These are phyloP conservation scores for Sphaeramia orbicularis DNA, from an alignment of 2,797 vertebrate genomes.

Conservation along the genomic window DNA sequence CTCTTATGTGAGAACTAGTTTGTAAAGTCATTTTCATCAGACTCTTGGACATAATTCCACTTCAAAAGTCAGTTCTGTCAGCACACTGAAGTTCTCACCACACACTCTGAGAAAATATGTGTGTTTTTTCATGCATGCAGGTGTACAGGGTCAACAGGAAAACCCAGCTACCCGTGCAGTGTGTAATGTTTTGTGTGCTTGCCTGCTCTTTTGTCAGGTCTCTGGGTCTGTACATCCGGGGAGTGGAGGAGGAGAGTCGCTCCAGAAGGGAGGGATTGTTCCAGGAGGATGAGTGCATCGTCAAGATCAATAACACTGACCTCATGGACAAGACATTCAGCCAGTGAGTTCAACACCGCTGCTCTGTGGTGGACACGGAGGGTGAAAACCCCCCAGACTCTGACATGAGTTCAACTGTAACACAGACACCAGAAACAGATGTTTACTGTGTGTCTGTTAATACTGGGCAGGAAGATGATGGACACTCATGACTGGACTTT, in stretches of 20 bases:
- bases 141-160: background rate
- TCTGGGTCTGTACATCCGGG: slow-evolving; percentile 93
- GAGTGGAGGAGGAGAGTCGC: slow-evolving; percentile 94
- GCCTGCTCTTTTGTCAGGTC: slow-evolving; percentile 77
- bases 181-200: background rate
- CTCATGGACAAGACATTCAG: slow-evolving; percentile 94
- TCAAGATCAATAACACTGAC: slow-evolving; percentile 93
- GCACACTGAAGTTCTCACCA: slow-evolving; percentile 10
- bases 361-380: background rate
- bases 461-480: background rate
- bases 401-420: background rate
- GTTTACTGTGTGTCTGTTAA: slow-evolving; percentile 6
- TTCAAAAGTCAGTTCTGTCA: no score
- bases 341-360: slow-evolving; percentile 88
- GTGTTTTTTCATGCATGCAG: background rate
- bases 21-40: no score
- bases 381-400: background rate
- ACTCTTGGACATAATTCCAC: slow-evolving; percentile 16
- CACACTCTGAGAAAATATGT: background rate
- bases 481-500: no score
- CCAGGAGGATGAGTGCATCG: slow-evolving; percentile 95
- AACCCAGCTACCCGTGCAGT: background rate
- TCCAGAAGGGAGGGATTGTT: slow-evolving; percentile 92
- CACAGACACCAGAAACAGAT: background rate
- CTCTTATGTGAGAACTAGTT: no score